Base-by-base conservation (phyloP, 2,797 vertebrate genomes). In the Bradypodion ventrale region DNA sequence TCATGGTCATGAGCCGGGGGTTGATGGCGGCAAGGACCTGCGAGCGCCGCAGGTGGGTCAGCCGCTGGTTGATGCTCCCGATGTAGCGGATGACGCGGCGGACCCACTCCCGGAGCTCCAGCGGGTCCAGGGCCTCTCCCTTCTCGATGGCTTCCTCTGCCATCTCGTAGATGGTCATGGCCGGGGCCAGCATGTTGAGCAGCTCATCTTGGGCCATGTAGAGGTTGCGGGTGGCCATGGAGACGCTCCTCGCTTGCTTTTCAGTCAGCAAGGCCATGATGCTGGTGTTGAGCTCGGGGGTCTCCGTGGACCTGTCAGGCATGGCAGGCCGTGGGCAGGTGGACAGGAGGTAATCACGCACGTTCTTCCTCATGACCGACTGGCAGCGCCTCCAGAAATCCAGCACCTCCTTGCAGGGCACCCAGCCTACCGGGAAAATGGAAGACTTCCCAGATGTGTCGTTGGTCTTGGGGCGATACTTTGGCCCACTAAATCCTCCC, bases 161-260 rank as follows among this genome's bases (percentile, higher is more conserved):
- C 63, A 80, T 80, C 66, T 80, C 35, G 19, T 52, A 80, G 35
- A 80, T 4, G 23, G 49, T 80, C 66, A 80, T 69, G 25, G 66
- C 66, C 1, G 78, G 78, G 1, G 23, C 78, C 35, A 80, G 46
- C 66, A 59, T 80, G 49, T 80, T 49, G 25, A 80, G 8, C 7
- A 80, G 23, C 23, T 80, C 46, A 1, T n/a, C 13, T 35, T 80
- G 78, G 25, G 70, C 10, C 7, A 3, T 1, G 15, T 4, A 5
- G 1, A 40, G 2, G 1, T 13, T 0, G 1, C 2, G 4, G 12
- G 49, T 19, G 1, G 32, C 23, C 0, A 2, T 1, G 8, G 21
- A 3, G 3, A 56, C 12, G 12, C 15, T 5, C 2, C 21, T 9
- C 21, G 5, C 21, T 0, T 15, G 1, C 4, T 10, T 4, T 5